These are phyloP conservation scores for Diuraphis noxia DNA, from an alignment of 1,140 invertebrate genomes.

Conservation along the genomic window DNA sequence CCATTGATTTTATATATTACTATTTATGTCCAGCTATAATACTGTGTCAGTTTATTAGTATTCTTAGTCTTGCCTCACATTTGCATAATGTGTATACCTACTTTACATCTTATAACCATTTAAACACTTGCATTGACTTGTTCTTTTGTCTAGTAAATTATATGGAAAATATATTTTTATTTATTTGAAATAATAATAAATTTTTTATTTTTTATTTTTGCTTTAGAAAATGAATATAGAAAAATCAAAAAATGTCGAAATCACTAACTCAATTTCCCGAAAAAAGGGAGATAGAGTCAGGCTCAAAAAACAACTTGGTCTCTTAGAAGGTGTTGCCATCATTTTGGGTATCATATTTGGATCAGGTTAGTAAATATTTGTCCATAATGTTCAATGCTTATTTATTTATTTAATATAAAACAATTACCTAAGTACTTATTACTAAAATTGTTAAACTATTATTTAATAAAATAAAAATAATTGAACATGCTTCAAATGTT, in stretches of 20 bases:
- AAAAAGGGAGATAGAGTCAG: slow-evolving; percentile 65
- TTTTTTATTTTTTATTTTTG: not conserved
- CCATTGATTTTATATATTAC: no score
- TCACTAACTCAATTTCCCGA: slow-evolving; percentile 11
- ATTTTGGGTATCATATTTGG: slow-evolving; percentile 89
- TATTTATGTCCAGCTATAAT: no score
- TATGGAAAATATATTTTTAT: not conserved
- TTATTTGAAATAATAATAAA: not conserved
- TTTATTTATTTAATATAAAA: no score
- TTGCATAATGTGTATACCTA: no score
- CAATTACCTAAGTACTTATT: no score
- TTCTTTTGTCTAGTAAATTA: not conserved
- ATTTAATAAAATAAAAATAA: no score
- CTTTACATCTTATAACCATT: not conserved
- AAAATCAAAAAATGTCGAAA: slow-evolving; percentile 47
- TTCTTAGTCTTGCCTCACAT: no score
- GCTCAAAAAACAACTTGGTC: slow-evolving; percentile 79
- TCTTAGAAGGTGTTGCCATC: slow-evolving; percentile 83
- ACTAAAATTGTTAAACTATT: no score
- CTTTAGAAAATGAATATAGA: slow-evolving; percentile 52
- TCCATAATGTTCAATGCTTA: no score
- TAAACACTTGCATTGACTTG: not conserved
- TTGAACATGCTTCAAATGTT: no score
- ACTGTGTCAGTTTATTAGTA: no score
- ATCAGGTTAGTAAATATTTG: slow-evolving; percentile 67